Percentiles rank a stretch among this genome's conserved stretches.
phyloP scores from a whole-genome alignment of 1,140 invertebrate genomes.

The Drosophila athabasca region DNA sequence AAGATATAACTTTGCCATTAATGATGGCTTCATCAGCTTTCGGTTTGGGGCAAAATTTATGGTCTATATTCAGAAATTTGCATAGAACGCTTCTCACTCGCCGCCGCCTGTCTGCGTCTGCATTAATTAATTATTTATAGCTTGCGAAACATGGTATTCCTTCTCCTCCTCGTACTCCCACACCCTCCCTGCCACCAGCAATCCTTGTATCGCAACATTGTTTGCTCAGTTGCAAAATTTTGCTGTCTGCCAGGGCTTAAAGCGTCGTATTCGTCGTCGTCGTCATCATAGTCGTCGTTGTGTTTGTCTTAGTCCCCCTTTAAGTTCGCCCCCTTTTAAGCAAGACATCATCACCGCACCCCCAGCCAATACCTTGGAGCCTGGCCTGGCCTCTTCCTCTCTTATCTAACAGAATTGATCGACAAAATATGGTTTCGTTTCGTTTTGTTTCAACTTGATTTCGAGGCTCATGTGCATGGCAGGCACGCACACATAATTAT shows the following conservation, averaged over 20 bases:
- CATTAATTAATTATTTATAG: conserved; percentile 81
- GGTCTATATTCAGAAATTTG: conserved; percentile 79
- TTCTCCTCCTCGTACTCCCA: conserved; percentile 19
- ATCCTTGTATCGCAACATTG: conserved; percentile 34
- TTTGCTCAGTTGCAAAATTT: conserved; percentile 62
- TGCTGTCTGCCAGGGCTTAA: conserved; percentile 25
- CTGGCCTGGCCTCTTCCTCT: background rate
- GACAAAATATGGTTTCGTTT: conserved; percentile 68
- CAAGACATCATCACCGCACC: conserved; percentile 27
- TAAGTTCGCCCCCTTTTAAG: background rate
- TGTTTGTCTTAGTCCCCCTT: conserved; percentile 5
- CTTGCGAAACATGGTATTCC: conserved; percentile 61
- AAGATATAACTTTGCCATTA: conserved; percentile 20
- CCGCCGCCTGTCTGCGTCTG: conserved; percentile 48
- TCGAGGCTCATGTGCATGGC: conserved; percentile 48
- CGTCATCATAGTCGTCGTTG: conserved; percentile 18
- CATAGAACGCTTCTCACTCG: conserved; percentile 55
- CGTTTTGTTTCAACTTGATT: conserved; percentile 17
- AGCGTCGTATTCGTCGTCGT: conserved; percentile 8
- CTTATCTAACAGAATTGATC: conserved; percentile 75
- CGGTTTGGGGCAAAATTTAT: conserved; percentile 61
- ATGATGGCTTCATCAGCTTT: conserved; percentile 69
- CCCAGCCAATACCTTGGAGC: background rate
- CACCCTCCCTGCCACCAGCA: background rate
- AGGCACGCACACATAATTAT: conserved; percentile 77